phyloP scores from a whole-genome alignment of 2,797 vertebrate species.

The Acipenser oxyrinchus region DNA sequence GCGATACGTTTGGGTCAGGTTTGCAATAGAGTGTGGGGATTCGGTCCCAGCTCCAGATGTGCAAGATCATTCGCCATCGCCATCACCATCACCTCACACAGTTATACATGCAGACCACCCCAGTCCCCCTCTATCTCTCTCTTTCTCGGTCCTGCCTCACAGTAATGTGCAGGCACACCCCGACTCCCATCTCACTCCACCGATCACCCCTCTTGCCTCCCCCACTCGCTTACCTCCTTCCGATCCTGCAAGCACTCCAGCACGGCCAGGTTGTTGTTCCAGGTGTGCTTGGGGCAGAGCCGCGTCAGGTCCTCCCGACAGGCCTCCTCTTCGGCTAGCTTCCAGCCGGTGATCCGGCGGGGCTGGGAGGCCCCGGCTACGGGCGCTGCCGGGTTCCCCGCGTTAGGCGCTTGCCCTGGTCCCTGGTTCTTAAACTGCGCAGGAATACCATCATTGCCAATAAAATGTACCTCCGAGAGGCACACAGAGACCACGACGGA shows the following conservation, averaged over 20 bases:
- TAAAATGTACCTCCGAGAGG: conserved; percentile 20
- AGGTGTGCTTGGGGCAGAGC: conserved; percentile 85
- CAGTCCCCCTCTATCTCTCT: conserved; percentile 4
- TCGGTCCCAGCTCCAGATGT: neutral
- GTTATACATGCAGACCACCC: conserved; percentile 7
- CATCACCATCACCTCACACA: conserved; percentile 4
- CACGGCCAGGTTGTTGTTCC: conserved; percentile 92
- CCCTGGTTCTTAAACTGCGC: conserved; percentile 15
- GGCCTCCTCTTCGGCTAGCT: conserved; percentile 83
- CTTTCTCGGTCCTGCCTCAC: neutral
- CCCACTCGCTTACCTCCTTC: conserved; percentile 68
- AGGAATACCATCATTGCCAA: conserved; percentile 22
- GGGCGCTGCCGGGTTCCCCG: conserved; percentile 36
- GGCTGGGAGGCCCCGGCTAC: conserved; percentile 48
- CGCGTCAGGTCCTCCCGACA: conserved; percentile 86
- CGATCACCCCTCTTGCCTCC: conserved; percentile 14
- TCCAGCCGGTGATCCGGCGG: conserved; percentile 69
- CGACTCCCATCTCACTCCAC: neutral
- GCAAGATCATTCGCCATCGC: conserved; percentile 3
- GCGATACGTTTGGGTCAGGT: too few species aligned
- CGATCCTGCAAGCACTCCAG: conserved; percentile 90
- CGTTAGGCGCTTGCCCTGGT: conserved; percentile 34
- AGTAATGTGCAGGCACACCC: conserved; percentile 3
- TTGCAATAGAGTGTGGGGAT: too few species aligned
- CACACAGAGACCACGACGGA: conserved; percentile 45